Evolutionary conservation across 2,113 vertebrate genomes (phyloP).

Genomic region (Trematomus loennbergii): DNA sequence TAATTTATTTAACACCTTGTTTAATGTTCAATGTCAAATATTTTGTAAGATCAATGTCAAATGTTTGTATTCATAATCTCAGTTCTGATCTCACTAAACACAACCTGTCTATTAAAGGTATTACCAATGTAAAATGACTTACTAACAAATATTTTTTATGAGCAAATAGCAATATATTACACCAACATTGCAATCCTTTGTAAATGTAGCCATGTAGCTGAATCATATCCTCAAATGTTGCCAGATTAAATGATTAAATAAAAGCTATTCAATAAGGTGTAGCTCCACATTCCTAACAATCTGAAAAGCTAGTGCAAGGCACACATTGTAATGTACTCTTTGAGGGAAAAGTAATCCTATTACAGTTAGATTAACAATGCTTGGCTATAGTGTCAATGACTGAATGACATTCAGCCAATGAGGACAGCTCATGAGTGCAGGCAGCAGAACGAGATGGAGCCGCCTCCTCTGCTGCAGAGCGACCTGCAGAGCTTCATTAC

Average conservation of each 20-base stretch:
- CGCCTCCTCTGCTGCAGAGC: conserved; percentile 14
- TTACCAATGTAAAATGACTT: background rate
- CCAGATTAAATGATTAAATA: background rate
- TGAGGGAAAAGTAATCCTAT: background rate
- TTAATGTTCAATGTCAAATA: too few species aligned
- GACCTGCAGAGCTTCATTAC: conserved; percentile 27
- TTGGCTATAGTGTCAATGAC: background rate
- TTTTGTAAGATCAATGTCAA: too few species aligned
- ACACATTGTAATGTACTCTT: background rate
- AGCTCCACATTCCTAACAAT: background rate
- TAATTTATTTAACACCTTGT: too few species aligned
- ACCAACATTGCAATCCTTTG: background rate
- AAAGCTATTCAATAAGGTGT: background rate
- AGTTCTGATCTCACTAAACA: too few species aligned
- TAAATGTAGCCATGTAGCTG: background rate
- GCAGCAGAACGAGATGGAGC: conserved; percentile 1
- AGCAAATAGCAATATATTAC: background rate
- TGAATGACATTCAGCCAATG: background rate
- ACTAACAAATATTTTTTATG: background rate
- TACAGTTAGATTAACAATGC: background rate
- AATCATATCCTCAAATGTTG: background rate
- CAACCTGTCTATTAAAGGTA: background rate
- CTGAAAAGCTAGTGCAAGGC: background rate
- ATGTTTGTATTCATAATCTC: too few species aligned
- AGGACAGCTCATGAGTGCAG: background rate